A percentile compares a stretch with the other conserved stretches of the same genome.
Evolutionary conservation across 1,140 invertebrate species (phyloP).

Genomic region (Chironomus striatipennis): DNA sequence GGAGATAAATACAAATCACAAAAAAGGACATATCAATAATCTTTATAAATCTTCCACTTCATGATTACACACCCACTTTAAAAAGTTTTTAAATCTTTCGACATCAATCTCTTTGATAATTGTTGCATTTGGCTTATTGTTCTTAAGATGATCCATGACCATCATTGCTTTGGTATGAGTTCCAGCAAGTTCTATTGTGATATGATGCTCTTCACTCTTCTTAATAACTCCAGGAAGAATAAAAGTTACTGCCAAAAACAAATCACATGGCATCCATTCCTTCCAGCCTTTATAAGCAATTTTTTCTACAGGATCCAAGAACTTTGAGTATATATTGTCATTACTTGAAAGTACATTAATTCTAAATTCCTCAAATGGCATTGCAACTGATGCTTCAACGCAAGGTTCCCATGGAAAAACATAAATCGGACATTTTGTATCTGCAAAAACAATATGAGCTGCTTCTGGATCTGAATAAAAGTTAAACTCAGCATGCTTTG

Average conservation of each 20-base stretch:
- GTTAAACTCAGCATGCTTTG: slow-evolving; percentile 66
- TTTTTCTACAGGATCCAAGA: slow-evolving; percentile 20
- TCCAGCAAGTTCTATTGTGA: slow-evolving; percentile 48
- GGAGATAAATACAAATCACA: too few species aligned
- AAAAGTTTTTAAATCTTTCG: slow-evolving; percentile 41
- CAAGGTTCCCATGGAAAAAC: slow-evolving; percentile 59
- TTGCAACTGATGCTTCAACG: slow-evolving; percentile 36
- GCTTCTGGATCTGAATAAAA: slow-evolving; percentile 72
- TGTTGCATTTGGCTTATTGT: slow-evolving; percentile 43
- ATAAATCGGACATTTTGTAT: slow-evolving; percentile 45
- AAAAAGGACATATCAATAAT: too few species aligned
- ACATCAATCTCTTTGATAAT: slow-evolving; percentile 46
- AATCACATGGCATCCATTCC: slow-evolving; percentile 48
- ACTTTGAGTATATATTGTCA: background rate
- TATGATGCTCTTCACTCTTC: slow-evolving; percentile 39
- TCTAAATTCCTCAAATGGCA: slow-evolving; percentile 50
- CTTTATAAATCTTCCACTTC: background rate
- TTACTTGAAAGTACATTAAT: slow-evolving; percentile 39
- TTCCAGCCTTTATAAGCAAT: slow-evolving; percentile 28
- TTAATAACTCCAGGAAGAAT: slow-evolving; percentile 40
- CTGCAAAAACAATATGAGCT: slow-evolving; percentile 56
- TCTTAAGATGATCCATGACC: slow-evolving; percentile 47
- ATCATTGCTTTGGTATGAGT: slow-evolving; percentile 49
- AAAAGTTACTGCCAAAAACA: slow-evolving; percentile 45
- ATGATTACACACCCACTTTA: slow-evolving; percentile 30